These are phyloP conservation scores for Chydorus sphaericus DNA, from an alignment of 2,888 invertebrate species.

Conservation along the genomic window DNA sequence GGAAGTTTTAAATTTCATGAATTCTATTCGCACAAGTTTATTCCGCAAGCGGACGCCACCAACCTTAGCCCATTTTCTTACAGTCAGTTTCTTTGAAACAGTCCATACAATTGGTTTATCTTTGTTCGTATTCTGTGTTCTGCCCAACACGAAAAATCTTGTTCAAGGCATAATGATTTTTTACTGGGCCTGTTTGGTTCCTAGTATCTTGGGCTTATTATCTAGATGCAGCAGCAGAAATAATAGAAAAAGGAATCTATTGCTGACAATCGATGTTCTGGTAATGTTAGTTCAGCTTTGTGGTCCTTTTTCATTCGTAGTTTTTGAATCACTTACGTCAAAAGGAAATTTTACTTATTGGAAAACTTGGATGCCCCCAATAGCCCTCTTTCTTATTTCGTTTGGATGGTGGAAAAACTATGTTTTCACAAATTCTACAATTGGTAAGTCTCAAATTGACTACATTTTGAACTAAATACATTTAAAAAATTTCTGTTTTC, in stretches of 20 bases:
- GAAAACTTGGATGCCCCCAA: constrained; percentile 73
- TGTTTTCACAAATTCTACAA: constrained; percentile 68
- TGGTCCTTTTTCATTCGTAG: constrained; percentile 83
- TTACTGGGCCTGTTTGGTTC: constrained; percentile 84
- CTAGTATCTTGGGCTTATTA: constrained; percentile 61
- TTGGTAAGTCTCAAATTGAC: constrained; percentile 38
- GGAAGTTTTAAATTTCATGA: constrained; percentile 70
- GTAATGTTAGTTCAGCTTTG: constrained; percentile 80
- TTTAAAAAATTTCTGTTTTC: constrained; percentile 17
- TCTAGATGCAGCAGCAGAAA: constrained; percentile 67
- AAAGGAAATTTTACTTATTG: constrained; percentile 38
- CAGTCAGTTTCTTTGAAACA: constrained; percentile 69
- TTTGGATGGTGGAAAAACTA: constrained; percentile 98
- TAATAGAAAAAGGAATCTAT: constrained; percentile 38
- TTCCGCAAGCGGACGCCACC: constrained; percentile 77
- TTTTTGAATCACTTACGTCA: constrained; percentile 43
- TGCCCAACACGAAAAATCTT: constrained; percentile 85
- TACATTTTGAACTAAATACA: not conserved
- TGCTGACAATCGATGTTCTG: constrained; percentile 46
- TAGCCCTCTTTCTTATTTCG: constrained; percentile 70
- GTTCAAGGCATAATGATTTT: constrained; percentile 92
- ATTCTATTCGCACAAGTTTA: constrained; percentile 71
- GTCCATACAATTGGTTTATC: constrained; percentile 76
- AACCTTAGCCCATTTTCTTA: constrained; percentile 42
- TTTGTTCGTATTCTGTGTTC: constrained; percentile 67